A percentile compares a stretch with the other conserved stretches of the same genome.
phyloP scores from a whole-genome alignment of 2,797 vertebrate species.

The Morus bassanus region DNA sequence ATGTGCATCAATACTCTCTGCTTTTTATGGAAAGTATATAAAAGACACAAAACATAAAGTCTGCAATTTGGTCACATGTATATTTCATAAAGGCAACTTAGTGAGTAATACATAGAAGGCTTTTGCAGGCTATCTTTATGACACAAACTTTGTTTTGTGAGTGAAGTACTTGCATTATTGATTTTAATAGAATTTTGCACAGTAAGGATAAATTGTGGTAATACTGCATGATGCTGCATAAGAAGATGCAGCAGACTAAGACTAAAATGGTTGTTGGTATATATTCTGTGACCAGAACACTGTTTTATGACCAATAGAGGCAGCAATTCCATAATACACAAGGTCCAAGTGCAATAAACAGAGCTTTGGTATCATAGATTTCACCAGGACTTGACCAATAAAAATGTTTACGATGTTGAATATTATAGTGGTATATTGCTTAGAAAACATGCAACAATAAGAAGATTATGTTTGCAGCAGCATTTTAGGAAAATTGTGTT shows the following conservation, averaged over 20 bases:
- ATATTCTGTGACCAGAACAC: constrained; percentile 6
- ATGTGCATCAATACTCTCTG: not conserved
- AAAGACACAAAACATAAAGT: constrained; percentile 5
- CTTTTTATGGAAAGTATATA: constrained; percentile 16
- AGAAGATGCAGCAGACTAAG: not conserved
- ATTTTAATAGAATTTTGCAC: constrained; percentile 46
- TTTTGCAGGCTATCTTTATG: constrained; percentile 12
- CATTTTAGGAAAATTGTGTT: not conserved
- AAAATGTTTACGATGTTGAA: constrained; percentile 12
- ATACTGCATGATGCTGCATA: not conserved
- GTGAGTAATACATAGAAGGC: not conserved
- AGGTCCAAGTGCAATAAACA: not conserved
- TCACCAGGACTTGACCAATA: constrained; percentile 6
- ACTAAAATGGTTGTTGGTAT: not conserved
- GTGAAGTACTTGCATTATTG: constrained; percentile 38
- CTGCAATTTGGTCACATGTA: constrained; percentile 6
- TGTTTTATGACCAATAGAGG: not conserved
- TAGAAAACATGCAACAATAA: not conserved
- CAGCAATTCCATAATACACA: not conserved
- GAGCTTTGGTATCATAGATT: not conserved
- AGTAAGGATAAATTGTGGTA: constrained; percentile 21
- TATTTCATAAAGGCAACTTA: constrained; percentile 34
- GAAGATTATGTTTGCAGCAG: not conserved
- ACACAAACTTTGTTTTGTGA: not conserved
- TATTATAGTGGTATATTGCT: not conserved